Percentiles rank a stretch among this genome's conserved stretches.
These are phyloP conservation scores for Grammomys dolichurus DNA, from an alignment of 2,113 vertebrate genomes.

Conservation along the genomic window DNA sequence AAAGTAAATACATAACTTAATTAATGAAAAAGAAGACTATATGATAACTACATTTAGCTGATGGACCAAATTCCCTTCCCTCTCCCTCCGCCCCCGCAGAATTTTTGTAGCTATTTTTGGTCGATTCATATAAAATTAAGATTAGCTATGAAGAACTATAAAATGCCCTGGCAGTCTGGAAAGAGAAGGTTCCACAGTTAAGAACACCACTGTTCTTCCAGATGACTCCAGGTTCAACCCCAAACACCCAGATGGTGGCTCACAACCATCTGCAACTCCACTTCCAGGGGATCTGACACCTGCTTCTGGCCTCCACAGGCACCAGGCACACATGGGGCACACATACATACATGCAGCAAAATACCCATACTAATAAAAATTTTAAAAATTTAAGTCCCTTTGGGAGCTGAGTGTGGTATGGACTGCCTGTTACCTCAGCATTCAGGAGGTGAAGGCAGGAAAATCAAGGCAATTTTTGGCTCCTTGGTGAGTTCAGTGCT, in stretches of 20 bases:
- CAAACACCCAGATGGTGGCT: not conserved
- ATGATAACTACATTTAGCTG: constrained; percentile 38
- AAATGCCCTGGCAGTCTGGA: not conserved
- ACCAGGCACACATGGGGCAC: not conserved
- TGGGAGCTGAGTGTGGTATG: not conserved
- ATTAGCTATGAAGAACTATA: not conserved
- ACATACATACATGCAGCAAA: not conserved
- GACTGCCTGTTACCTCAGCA: not conserved
- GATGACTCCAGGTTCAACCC: not conserved
- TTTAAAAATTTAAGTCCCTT: too few relatives aligned
- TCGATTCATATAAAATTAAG: constrained; percentile 32
- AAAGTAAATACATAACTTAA: too few relatives aligned
- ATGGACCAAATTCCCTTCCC: not conserved
- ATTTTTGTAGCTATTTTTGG: constrained; percentile 47
- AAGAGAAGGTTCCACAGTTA: not conserved
- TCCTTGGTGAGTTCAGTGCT: not conserved
- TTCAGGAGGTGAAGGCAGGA: not conserved
- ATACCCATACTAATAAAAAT: not conserved
- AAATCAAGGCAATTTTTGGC: not conserved
- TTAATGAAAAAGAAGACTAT: not conserved
- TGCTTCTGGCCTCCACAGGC: not conserved
- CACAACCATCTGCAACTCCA: not conserved
- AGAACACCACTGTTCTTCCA: not conserved
- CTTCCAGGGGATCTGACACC: not conserved
- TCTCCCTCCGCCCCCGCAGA: not conserved